Base-by-base conservation (phyloP, 2,888 invertebrate genomes). In the Polymixis flavicincta region DNA sequence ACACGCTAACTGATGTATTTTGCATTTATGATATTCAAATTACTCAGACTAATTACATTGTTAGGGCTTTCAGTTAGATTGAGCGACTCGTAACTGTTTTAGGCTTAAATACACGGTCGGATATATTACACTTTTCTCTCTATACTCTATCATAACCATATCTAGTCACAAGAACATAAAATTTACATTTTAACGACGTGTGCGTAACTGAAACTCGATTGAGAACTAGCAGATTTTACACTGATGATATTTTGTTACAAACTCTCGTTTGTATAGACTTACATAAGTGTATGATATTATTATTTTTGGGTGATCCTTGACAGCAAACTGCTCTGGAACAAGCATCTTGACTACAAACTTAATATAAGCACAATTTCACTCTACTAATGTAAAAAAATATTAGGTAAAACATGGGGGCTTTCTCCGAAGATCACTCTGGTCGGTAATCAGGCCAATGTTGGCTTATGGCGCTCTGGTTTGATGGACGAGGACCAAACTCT, bases 1-100 rank as follows among this genome's bases (percentile, higher is more conserved):
- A 63, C 22, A 60, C 28, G 22, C n/a, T 4, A 42, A 32, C 28
- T 52, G 17, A 57, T 32, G 57, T 74, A 48, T n/a, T 67, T 67
- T 8, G 52, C 14, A 74, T 74, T 64, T 28, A 52, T 19, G 14
- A 14, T 61, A 28, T 50, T 72, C 25, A 32, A 57, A 63, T 42
- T 50, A 52, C 2, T 22, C 28, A 28, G 22, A 22, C 14, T 54
- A 13, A 13, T 19, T 13, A 37, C 28, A 25, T 67, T 4, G 37
- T 37, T 9, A 55, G 2, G 22, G 13, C 8, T 71, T 11, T 13
- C 28, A 66, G 14, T 70, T 71, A n/a, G 0, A 45, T 28, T 54
- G 17, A 68, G 28, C 11, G 17, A 25, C 11, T 22, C 9, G 13
- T 19, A 13, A 4, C 19, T n/a, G 19, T 19, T 25, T 2, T 13